Conservation (phyloP, 2,888 invertebrate species). For the Nemotelus pantherinus region DNA sequence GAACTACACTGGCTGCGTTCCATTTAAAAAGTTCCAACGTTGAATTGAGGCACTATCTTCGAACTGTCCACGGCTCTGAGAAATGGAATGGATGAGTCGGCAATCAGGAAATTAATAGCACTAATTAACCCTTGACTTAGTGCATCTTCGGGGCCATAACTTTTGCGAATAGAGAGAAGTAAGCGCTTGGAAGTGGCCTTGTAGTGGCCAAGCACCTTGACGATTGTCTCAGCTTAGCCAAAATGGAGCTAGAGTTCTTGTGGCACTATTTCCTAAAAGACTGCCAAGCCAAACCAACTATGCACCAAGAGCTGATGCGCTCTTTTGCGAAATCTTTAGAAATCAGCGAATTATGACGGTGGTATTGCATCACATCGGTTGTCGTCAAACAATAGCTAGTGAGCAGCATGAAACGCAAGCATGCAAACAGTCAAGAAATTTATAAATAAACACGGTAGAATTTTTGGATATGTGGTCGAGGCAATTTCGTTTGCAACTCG, state of each 20-base stretch:
- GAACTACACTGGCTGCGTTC: too few relatives aligned
- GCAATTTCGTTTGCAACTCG: constrained; percentile 5
- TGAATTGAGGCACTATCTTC: too few relatives aligned
- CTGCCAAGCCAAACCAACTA: too few relatives aligned
- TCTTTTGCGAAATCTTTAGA: constrained; percentile 17
- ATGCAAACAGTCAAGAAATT: background rate
- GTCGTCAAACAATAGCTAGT: constrained; percentile 4
- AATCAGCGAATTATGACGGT: constrained; percentile 25
- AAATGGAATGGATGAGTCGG: background rate
- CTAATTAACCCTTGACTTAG: constrained; percentile 40
- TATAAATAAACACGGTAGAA: constrained; percentile 30
- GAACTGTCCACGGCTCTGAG: background rate
- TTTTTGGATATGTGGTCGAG: background rate
- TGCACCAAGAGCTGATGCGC: too few relatives aligned
- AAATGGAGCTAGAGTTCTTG: too few relatives aligned
- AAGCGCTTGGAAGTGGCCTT: background rate
- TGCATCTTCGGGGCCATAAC: background rate
- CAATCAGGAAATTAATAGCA: constrained; percentile 16
- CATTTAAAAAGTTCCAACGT: too few relatives aligned
- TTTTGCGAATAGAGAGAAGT: background rate
- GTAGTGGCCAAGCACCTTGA: too few relatives aligned
- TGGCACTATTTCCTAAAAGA: too few relatives aligned
- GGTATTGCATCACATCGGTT: constrained; percentile 24
- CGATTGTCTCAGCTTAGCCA: too few relatives aligned
- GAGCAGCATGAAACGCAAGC: background rate